Conservation (phyloP, 1,140 invertebrate species). For the Lasioglossum baleicum region DNA sequence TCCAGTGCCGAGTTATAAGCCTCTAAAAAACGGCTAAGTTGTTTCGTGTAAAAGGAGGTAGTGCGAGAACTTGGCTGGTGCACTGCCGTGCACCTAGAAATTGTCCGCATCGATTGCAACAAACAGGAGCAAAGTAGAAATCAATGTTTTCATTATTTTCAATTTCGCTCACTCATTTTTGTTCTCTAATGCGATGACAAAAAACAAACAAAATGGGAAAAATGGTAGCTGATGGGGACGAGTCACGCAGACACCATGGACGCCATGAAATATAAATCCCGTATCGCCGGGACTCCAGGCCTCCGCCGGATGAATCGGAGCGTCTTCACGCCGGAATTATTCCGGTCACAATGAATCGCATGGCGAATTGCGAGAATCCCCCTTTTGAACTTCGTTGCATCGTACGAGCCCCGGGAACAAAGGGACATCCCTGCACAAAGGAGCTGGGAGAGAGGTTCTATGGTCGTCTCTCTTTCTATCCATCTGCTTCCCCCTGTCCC, state of each 20-base stretch:
- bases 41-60: no score
- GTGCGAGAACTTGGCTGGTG: no score
- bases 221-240: no score
- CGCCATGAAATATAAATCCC: background rate
- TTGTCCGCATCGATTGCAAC: no score
- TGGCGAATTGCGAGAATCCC: constrained; percentile 37
- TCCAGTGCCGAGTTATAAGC: no score
- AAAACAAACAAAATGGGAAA: no score
- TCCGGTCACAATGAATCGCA: constrained; percentile 41
- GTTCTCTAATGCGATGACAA: no score
- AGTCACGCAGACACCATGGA: background rate
- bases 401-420: constrained; percentile 33
- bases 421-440: constrained; percentile 43
- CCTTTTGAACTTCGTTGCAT: constrained; percentile 50
- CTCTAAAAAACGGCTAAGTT: no score
- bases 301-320: constrained; percentile 29
- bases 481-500: background rate
- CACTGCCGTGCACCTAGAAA: no score
- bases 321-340: constrained; percentile 46
- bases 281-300: constrained; percentile 1
- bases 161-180: no score
- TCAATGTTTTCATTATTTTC: no score
- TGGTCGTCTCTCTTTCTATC: background rate
- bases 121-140: no score
- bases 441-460: constrained; percentile 1